Conservation (phyloP, 2,113 vertebrate genomes). For the Platysternon megacephalum region DNA sequence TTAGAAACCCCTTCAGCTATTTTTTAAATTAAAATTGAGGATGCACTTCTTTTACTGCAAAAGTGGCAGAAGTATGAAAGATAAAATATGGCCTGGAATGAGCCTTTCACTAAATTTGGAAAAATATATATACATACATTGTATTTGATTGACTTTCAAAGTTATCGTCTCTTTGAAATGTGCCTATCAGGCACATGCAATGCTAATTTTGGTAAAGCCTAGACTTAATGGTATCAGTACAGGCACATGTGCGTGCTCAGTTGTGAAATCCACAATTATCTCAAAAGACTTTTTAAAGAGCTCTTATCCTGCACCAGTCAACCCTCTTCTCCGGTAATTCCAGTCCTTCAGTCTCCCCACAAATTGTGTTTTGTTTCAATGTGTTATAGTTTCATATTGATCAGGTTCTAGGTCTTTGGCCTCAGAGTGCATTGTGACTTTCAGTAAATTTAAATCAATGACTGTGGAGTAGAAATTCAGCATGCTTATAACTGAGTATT, state of each 20-base stretch:
- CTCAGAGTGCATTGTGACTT: accelerated
- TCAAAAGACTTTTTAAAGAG: background rate
- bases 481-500: background rate
- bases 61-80: background rate
- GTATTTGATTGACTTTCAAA: accelerated
- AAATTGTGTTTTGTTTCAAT: accelerated
- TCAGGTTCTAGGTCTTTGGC: background rate
- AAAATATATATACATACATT: accelerated
- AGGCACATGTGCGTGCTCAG: background rate
- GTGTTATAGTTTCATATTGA: accelerated
- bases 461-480: background rate
- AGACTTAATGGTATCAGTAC: background rate
- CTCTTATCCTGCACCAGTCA: background rate
- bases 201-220: background rate
- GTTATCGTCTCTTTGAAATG: background rate
- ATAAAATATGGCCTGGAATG: background rate
- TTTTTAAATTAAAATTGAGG: background rate
- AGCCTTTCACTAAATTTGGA: background rate
- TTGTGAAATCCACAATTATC: background rate
- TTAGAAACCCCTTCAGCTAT: background rate
- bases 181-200: background rate
- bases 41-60: background rate
- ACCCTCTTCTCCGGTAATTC: background rate
- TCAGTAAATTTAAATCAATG: background rate
- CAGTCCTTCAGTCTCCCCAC: accelerated